Evolutionary conservation across 2,797 vertebrate genomes (phyloP).

Genomic region (Falco novaeseelandiae): DNA sequence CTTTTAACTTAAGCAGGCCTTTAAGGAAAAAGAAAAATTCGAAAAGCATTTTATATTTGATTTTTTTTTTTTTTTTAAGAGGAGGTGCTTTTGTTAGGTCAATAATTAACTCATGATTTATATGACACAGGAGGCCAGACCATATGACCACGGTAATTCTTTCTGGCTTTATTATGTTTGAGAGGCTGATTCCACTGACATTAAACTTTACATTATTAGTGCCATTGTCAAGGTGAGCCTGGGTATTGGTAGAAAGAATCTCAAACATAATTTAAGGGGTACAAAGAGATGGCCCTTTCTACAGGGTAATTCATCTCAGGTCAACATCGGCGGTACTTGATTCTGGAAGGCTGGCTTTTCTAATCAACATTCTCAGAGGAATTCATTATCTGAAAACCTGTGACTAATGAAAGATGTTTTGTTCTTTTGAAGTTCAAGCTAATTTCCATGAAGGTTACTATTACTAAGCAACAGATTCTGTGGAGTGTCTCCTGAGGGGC

Average conservation of each 20-base stretch:
- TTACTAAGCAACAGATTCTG: slow-evolving; percentile 85
- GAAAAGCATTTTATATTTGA: neutral
- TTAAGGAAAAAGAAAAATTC: neutral
- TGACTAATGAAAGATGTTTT: slow-evolving; percentile 78
- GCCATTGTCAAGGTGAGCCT: neutral
- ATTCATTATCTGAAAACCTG: slow-evolving; percentile 81
- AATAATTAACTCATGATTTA: neutral
- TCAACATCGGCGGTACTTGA: neutral
- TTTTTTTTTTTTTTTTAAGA: neutral
- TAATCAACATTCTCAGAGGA: slow-evolving; percentile 79
- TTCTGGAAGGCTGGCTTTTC: slow-evolving; percentile 66
- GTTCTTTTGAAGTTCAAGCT: slow-evolving; percentile 85
- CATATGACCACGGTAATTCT: neutral
- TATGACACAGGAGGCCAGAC: neutral
- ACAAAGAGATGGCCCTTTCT: neutral
- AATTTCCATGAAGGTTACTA: slow-evolving; percentile 78
- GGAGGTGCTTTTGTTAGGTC: neutral
- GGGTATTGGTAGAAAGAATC: neutral
- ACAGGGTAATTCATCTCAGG: neutral
- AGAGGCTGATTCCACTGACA: neutral
- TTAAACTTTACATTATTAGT: neutral
- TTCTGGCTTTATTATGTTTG: neutral
- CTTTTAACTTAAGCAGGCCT: neutral
- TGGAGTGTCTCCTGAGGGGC: slow-evolving; percentile 72
- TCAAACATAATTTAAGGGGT: neutral